These are phyloP conservation scores for Mus minutoides DNA, from an alignment of 2,797 vertebrate genomes.

Conservation along the genomic window DNA sequence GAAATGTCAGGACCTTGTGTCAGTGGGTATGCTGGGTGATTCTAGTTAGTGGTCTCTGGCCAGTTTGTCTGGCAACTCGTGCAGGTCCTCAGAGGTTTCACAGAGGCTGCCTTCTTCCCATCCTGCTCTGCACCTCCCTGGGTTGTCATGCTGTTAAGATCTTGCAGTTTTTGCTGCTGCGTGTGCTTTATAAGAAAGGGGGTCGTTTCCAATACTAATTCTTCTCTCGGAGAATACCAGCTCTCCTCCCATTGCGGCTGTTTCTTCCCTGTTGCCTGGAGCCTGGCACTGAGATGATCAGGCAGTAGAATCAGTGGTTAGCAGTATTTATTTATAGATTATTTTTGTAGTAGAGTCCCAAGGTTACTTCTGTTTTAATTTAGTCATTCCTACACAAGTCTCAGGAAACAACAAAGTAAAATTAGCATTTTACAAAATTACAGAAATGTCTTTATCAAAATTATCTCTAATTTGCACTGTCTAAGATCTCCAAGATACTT, in stretches of 20 bases:
- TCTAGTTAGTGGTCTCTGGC: slow-evolving; percentile 54
- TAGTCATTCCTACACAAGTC: slow-evolving; percentile 80
- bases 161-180: slow-evolving; percentile 68
- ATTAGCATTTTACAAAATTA: slow-evolving; percentile 75
- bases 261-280: slow-evolving; percentile 46
- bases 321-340: slow-evolving; percentile 80
- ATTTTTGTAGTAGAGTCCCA: slow-evolving; percentile 72
- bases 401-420: slow-evolving; percentile 77
- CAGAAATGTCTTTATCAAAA: slow-evolving; percentile 70
- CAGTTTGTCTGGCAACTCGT: slow-evolving; percentile 32
- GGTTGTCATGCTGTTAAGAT: slow-evolving; percentile 74
- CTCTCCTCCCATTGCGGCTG: slow-evolving; percentile 13
- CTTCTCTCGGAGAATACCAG: slow-evolving; percentile 64
- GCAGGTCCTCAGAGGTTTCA: slow-evolving; percentile 42
- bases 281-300: slow-evolving; percentile 74
- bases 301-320: slow-evolving; percentile 71
- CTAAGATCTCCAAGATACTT: slow-evolving; percentile 23
- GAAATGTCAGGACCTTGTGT: slow-evolving; percentile 44
- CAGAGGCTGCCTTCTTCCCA: slow-evolving; percentile 69
- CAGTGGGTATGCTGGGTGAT: neutral
- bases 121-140: slow-evolving; percentile 64
- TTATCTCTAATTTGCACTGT: slow-evolving; percentile 48
- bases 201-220: slow-evolving; percentile 70
- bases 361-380: slow-evolving; percentile 34
- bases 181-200: slow-evolving; percentile 71